Evolutionary conservation across 1,140 invertebrate genomes (phyloP).

Genomic region (Antheraea mylitta): DNA sequence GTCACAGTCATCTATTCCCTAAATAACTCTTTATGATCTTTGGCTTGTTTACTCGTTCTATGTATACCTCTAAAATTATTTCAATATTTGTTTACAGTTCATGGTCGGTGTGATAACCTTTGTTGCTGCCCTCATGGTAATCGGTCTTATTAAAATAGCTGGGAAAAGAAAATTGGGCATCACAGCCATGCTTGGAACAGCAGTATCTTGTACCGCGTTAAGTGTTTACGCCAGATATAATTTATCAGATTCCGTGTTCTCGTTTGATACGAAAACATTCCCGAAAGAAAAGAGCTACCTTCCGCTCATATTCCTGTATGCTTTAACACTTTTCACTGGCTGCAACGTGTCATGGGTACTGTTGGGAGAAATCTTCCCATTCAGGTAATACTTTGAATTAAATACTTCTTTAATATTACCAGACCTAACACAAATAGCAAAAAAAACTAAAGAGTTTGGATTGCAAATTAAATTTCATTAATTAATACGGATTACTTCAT

Average conservation of each 20-base stretch:
- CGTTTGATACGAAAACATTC: slow-evolving; percentile 54
- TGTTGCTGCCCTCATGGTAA: slow-evolving; percentile 42
- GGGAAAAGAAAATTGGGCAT: slow-evolving; percentile 64
- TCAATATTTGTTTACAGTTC: slow-evolving; percentile 48
- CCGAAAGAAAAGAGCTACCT: slow-evolving; percentile 47
- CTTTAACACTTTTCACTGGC: slow-evolving; percentile 50
- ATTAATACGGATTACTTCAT: no score
- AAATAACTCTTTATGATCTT: no score
- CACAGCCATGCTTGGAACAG: slow-evolving; percentile 42
- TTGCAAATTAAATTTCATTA: no score
- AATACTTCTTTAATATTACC: no score
- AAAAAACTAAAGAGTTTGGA: no score
- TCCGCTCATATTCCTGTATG: slow-evolving; percentile 53
- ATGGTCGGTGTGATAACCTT: slow-evolving; percentile 65
- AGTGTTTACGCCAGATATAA: slow-evolving; percentile 47
- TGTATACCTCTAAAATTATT: background rate
- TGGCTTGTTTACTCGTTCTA: no score
- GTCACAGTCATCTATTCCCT: no score
- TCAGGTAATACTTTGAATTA: slow-evolving; percentile 40
- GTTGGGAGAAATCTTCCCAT: slow-evolving; percentile 67
- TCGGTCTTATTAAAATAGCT: slow-evolving; percentile 80
- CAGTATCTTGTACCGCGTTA: slow-evolving; percentile 39
- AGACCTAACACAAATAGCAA: no score
- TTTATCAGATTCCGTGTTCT: slow-evolving; percentile 47
- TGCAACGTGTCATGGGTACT: slow-evolving; percentile 61